Evolutionary conservation across 2,113 vertebrate species (phyloP), one percentile per base, ranked within the genome.

Genomic region (Tyto alba): DNA sequence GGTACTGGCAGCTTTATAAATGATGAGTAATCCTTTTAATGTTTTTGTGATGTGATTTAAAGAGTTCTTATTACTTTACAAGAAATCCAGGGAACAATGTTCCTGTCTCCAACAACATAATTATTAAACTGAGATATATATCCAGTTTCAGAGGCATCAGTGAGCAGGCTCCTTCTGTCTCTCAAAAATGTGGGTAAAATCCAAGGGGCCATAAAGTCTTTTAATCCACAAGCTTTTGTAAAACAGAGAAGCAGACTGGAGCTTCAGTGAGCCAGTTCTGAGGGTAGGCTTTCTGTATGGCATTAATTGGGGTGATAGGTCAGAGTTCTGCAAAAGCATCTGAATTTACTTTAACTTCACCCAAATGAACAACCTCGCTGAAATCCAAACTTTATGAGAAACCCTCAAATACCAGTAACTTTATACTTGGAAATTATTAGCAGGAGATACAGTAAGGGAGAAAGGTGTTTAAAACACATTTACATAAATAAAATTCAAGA

Each of bases 401-500:
- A 93, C 18, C 9, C 26, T 92, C 57, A 80, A 72, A 80, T 27
- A 57, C 20, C 20, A 53, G 12, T 15, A 47, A 36, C 50, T 85
- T 87, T 57, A 26, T 59, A 48, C 45, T 8, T 75, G 79, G 64
- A 85, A 47, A 63, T 73, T 79, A 81, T 83, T 92, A 92, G n/a
- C 67, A 92, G 74, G 60, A 76, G 56, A 64, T 40, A 11, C 0
- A 13, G 30, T 32, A 90, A 5, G 29, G 50, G 27, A 87, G 43
- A 94, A 93, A 94, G 69, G 78, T 93, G 52, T 80, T 96, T 85
- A 75, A 96, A 93, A 76, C 38, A 76, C 84, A 93, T 94, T 94
- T 94, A 73, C 89, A 93, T 96, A 94, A 91, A 96, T 74, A 88
- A 96, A 93, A 96, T 77, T 94, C 94, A 89, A 93, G 94, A 97